Evolutionary conservation across 2,888 invertebrate genomes (phyloP).

Genomic region (Conistra vaccinii): DNA sequence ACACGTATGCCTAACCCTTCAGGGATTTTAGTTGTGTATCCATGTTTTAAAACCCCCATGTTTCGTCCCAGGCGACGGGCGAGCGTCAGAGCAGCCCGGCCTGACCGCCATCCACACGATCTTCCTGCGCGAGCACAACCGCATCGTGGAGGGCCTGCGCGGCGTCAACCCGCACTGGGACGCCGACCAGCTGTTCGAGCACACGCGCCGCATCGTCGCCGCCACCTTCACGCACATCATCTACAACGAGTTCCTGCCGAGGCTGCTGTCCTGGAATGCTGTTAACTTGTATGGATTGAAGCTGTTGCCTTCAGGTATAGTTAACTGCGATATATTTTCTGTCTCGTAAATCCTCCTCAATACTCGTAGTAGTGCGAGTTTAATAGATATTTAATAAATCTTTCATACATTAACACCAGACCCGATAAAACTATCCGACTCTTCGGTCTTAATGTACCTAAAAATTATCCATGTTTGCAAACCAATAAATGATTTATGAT

Average conservation of each 20-base stretch:
- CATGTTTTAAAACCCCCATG: neutral
- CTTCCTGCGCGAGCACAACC: constrained; percentile 97
- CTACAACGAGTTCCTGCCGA: constrained; percentile 97
- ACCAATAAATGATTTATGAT: too few species aligned
- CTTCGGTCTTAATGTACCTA: too few species aligned
- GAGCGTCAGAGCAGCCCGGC: constrained; percentile 98
- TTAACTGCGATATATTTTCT: constrained; percentile 5
- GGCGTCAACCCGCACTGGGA: constrained; percentile 97
- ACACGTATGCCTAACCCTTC: too few species aligned
- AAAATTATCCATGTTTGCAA: too few species aligned
- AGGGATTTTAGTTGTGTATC: too few species aligned
- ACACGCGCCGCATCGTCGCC: constrained; percentile 94
- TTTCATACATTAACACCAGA: too few species aligned
- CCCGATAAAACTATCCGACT: too few species aligned
- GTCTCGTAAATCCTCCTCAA: neutral
- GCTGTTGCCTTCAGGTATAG: constrained; percentile 92
- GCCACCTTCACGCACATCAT: constrained; percentile 95
- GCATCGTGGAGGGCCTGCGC: constrained; percentile 94
- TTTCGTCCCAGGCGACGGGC: constrained; percentile 92
- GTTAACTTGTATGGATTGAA: constrained; percentile 97
- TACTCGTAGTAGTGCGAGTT: too few species aligned
- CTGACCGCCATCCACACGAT: constrained; percentile 97
- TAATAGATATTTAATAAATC: too few species aligned
- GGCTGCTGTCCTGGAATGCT: constrained; percentile 97
- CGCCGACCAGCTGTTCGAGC: constrained; percentile 95